Percentiles rank a stretch among this genome's conserved stretches.
Conservation (phyloP, 2,113 vertebrate species). For the Struthidea cinerea region DNA sequence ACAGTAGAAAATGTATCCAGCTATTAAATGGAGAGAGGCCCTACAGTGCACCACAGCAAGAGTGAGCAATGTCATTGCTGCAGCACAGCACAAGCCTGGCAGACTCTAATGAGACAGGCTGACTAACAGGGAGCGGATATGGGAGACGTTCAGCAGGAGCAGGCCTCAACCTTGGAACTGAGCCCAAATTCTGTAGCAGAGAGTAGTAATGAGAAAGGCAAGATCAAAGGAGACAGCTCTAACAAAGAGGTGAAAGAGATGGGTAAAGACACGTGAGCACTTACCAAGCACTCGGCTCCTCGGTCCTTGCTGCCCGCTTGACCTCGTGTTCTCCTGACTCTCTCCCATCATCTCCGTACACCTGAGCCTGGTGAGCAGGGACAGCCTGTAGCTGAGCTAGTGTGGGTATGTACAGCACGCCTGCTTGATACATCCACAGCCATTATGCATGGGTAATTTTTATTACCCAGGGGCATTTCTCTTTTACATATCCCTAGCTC, state of each 20-base stretch:
- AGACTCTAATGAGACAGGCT: slow-evolving; percentile 41
- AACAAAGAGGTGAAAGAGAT: not conserved
- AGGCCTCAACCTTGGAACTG: not conserved
- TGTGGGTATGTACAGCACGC: not conserved
- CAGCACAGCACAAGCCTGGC: not conserved
- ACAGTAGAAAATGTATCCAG: not conserved
- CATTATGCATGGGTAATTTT: slow-evolving; percentile 25
- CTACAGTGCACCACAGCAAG: not conserved
- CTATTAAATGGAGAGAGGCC: not conserved
- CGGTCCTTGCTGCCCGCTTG: not conserved
- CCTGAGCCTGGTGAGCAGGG: not conserved
- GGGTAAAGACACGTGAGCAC: not conserved
- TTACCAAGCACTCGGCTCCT: not conserved
- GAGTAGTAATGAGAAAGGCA: not conserved
- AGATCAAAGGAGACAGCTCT: slow-evolving; percentile 27
- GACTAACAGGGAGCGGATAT: not conserved
- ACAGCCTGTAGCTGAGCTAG: not conserved
- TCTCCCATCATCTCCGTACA: not conserved
- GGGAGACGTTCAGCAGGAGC: not conserved
- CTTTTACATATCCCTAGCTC: slow-evolving; percentile 57
- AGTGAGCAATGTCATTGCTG: not conserved
- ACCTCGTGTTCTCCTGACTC: not conserved
- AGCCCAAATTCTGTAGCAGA: not conserved
- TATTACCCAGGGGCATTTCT: slow-evolving; percentile 54
- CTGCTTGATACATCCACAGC: not conserved